Conservation (phyloP, 2,113 vertebrate species). For the Erythrolamprus reginae region DNA sequence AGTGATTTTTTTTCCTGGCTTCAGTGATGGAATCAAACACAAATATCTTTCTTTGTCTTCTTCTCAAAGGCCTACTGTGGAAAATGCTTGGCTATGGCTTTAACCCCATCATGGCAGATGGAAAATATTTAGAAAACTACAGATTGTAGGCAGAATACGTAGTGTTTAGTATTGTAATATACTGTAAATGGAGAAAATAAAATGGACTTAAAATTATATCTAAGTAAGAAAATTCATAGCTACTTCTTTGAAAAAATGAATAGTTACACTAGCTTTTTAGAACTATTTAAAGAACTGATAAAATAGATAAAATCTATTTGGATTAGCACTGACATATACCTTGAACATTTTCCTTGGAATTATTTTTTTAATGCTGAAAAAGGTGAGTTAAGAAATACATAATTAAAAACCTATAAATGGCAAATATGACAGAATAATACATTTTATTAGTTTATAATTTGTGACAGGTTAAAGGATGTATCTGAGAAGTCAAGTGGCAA, state of each 20-base stretch:
- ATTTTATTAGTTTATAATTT: neutral
- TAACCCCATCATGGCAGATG: neutral
- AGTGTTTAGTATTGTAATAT: neutral
- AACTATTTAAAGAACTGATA: neutral
- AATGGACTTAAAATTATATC: neutral
- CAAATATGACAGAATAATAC: neutral
- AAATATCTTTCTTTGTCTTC: neutral
- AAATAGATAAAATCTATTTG: neutral
- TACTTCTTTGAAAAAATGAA: neutral
- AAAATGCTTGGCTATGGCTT: neutral
- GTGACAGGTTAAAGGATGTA: neutral
- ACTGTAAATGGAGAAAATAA: neutral
- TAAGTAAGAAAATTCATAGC: neutral
- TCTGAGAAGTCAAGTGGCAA: conserved; percentile 5
- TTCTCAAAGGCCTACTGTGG: neutral
- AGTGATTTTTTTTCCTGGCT: neutral
- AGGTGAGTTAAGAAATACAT: neutral
- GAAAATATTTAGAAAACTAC: neutral
- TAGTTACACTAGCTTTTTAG: neutral
- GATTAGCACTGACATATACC: neutral
- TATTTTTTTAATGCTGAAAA: neutral
- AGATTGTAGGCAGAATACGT: neutral
- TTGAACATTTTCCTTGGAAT: neutral
- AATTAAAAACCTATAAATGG: neutral
- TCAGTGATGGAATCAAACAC: neutral